Conservation (phyloP, 2,113 vertebrate genomes). For the Lophius piscatorius region DNA sequence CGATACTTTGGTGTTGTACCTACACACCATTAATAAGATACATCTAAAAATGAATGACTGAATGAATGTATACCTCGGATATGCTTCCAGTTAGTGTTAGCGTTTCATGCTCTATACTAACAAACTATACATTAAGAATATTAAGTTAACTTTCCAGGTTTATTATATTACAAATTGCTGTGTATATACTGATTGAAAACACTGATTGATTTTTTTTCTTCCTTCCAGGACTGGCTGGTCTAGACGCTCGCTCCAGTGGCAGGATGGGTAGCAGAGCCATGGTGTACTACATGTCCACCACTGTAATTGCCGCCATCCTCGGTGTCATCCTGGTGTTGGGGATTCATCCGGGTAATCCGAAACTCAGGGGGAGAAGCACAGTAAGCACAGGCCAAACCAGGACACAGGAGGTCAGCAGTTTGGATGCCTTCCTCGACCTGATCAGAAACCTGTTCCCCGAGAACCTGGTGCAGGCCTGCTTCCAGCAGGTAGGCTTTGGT, state of each 20-base stretch:
- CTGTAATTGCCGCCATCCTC: conserved; percentile 81
- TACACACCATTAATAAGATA: too few relatives aligned
- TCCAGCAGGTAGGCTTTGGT: conserved; percentile 89
- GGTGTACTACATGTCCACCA: conserved; percentile 88
- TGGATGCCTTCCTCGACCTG: conserved; percentile 88
- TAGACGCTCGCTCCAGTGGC: conserved; percentile 85
- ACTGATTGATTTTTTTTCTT: too few relatives aligned
- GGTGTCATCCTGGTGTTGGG: conserved; percentile 85
- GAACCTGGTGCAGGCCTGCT: conserved; percentile 86
- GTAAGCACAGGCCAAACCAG: not conserved
- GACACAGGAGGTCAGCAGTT: conserved; percentile 83
- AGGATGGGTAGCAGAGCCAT: conserved; percentile 86
- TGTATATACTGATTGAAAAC: too few relatives aligned
- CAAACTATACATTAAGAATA: too few relatives aligned
- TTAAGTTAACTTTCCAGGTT: too few relatives aligned
- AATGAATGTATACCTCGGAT: too few relatives aligned
- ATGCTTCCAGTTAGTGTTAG: too few relatives aligned
- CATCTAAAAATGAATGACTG: too few relatives aligned
- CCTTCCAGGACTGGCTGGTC: conserved; percentile 81
- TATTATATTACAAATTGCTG: too few relatives aligned
- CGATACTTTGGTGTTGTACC: too few relatives aligned
- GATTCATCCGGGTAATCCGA: conserved; percentile 87
- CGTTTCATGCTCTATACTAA: too few relatives aligned
- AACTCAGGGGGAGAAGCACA: conserved; percentile 60
- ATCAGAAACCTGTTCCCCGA: conserved; percentile 87